Evolutionary conservation across 2,797 vertebrate species (phyloP), one percentile per base, ranked within the genome.

Genomic region (Phylloscopus collybita): DNA sequence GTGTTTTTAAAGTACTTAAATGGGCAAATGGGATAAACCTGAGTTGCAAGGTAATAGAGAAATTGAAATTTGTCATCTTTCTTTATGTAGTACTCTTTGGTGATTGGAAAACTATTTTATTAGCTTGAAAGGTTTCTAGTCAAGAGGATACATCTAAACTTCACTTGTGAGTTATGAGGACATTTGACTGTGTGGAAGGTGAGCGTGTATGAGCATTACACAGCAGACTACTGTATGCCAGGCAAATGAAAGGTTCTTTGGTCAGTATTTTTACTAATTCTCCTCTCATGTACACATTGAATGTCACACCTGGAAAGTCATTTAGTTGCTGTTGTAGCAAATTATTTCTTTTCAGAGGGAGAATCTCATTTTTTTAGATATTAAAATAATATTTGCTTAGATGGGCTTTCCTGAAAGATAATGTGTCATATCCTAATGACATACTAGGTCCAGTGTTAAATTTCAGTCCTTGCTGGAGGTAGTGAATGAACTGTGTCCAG

Each of bases 401-500:
- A n/a, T 89, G 71, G 44, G 17, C 54, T 91, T 96, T 95, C 54
- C 44, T 62, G 44, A 82, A 84, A 93, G 54, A 74, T 69, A 86
- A 38, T 40, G 36, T 88, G 83, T 95, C 59, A 42, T 90, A 76
- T 80, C 72, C 85, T 95, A 73, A 64, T 90, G 76, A n/a, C 36
- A 59, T 47, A 32, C 12, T 62, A 71, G 34, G 44, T 86, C 59
- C 70, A 72, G 73, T 82, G 57, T 92, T 93, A 38, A 75, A 75
- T 95, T 96, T 94, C 62, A 88, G 16, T 84, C 53, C 40, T 81
- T 91, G 47, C 49, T 92, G 40, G 67, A 76, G 65, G 32, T 18
- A 66, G 79, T 75, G 73, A 87, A 74, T 81, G 73, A 94, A 92
- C 91, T 80, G 74, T 85, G 66, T 73, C 81, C 73, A 74, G 80